Percentiles rank a stretch among this genome's conserved stretches.
phyloP scores from a whole-genome alignment of 2,888 invertebrate species.

The Biston stratarius region DNA sequence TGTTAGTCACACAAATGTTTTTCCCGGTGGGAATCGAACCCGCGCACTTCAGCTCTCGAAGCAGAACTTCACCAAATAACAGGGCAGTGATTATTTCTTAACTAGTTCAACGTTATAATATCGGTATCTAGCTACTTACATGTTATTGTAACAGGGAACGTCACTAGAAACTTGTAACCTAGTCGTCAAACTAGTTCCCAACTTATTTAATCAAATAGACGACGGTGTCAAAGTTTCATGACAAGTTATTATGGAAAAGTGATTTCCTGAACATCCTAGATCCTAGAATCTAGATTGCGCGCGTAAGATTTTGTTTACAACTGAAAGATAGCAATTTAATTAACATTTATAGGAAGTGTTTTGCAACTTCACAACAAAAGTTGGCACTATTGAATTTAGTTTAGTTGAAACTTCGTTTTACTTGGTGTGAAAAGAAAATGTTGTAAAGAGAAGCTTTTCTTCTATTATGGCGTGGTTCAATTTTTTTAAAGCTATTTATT shows the following conservation, averaged over 20 bases:
- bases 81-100: background rate
- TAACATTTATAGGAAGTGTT: slow-evolving; percentile 28
- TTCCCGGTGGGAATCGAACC: too few relatives aligned
- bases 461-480: too few relatives aligned
- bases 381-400: slow-evolving; percentile 31
- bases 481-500: too few relatives aligned
- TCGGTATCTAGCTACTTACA: background rate
- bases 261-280: slow-evolving; percentile 12
- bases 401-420: slow-evolving; percentile 26
- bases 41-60: too few relatives aligned
- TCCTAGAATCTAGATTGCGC: background rate
- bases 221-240: slow-evolving; percentile 15
- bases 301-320: slow-evolving; percentile 7
- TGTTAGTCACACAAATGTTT: too few relatives aligned
- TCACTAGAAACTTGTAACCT: slow-evolving; percentile 11
- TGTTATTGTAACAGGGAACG: slow-evolving; percentile 8
- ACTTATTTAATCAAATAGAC: slow-evolving; percentile 24
- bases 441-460: slow-evolving; percentile 5
- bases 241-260: slow-evolving; percentile 21
- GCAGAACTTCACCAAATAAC: too few relatives aligned
- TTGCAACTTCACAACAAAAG: slow-evolving; percentile 29
- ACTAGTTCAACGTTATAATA: background rate
- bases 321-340: slow-evolving; percentile 28
- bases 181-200: slow-evolving; percentile 14
- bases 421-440: slow-evolving; percentile 20